Conservation (phyloP, 2,113 vertebrate species). For the Anser brachyrhynchus region DNA sequence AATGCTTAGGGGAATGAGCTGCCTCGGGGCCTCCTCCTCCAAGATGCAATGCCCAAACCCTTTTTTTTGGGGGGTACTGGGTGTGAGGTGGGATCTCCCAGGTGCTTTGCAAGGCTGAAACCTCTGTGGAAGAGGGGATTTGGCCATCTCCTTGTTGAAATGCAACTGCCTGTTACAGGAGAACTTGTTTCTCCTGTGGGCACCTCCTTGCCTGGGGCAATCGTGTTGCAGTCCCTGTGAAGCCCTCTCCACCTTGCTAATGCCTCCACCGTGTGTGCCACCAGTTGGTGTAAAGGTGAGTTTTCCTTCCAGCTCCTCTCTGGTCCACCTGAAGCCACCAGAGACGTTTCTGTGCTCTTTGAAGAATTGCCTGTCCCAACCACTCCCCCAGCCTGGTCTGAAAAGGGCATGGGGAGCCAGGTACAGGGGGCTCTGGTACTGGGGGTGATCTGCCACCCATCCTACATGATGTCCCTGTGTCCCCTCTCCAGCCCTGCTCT, state of each 20-base stretch:
- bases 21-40: background rate
- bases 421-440: background rate
- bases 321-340: background rate
- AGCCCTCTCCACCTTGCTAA: background rate
- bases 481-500: background rate
- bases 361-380: background rate
- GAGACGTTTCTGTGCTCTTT: background rate
- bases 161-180: background rate
- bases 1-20: background rate
- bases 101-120: background rate
- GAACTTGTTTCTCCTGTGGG: background rate
- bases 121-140: background rate
- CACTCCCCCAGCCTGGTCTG: fast-evolving
- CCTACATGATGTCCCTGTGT: fast-evolving
- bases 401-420: too few relatives aligned
- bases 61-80: background rate
- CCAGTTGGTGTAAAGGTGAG: fast-evolving
- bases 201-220: background rate
- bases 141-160: too few relatives aligned
- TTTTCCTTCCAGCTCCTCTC: background rate
- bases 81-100: background rate
- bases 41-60: fast-evolving
- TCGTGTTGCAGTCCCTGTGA: fast-evolving
- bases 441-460: background rate
- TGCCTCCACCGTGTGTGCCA: fast-evolving